Evolutionary conservation across 92 coral and sea anemone genomes (phyloP).

Genomic region (Phymanthus crucifer): DNA sequence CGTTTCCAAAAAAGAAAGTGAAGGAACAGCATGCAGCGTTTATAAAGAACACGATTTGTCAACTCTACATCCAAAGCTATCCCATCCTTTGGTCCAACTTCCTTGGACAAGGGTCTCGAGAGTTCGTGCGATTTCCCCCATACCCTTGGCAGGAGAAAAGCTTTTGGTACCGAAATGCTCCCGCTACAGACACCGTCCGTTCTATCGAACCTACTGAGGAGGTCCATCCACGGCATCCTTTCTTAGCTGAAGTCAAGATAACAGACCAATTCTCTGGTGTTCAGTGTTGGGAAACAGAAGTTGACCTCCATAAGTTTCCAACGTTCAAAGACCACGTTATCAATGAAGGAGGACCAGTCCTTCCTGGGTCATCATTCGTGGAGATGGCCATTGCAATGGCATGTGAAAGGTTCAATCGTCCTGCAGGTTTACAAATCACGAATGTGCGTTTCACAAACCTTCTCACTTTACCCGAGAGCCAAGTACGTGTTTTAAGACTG

Average conservation of each 20-base stretch:
- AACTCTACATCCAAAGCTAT: slow-evolving; percentile 62
- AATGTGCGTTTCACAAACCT: slow-evolving; percentile 70
- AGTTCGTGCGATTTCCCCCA: slow-evolving; percentile 67
- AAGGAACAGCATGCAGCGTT: slow-evolving; percentile 67
- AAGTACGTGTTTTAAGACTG: slow-evolving; percentile 62
- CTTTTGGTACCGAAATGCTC: slow-evolving; percentile 64
- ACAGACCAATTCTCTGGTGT: slow-evolving; percentile 76
- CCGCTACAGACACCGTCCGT: slow-evolving; percentile 46
- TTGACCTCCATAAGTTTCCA: slow-evolving; percentile 71
- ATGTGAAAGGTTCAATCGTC: slow-evolving; percentile 44
- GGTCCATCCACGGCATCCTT: slow-evolving; percentile 49
- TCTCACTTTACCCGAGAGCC: slow-evolving; percentile 71
- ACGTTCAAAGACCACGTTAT: slow-evolving; percentile 78
- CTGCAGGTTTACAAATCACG: slow-evolving; percentile 37
- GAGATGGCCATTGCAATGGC: slow-evolving; percentile 93
- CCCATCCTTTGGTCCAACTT: slow-evolving; percentile 66
- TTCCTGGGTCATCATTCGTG: slow-evolving; percentile 84
- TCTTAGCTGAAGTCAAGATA: slow-evolving; percentile 42
- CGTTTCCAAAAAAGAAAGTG: slow-evolving; percentile 63
- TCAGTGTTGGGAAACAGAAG: slow-evolving; percentile 80
- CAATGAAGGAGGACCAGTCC: slow-evolving; percentile 67
- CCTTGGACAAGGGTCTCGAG: slow-evolving; percentile 46
- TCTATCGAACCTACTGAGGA: slow-evolving; percentile 16
- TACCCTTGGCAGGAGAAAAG: slow-evolving; percentile 82
- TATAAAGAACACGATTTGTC: slow-evolving; percentile 69